A percentile compares a stretch with the other conserved stretches of the same genome.
Conservation (phyloP, 2,888 invertebrate species). For the Pteria penguin region DNA sequence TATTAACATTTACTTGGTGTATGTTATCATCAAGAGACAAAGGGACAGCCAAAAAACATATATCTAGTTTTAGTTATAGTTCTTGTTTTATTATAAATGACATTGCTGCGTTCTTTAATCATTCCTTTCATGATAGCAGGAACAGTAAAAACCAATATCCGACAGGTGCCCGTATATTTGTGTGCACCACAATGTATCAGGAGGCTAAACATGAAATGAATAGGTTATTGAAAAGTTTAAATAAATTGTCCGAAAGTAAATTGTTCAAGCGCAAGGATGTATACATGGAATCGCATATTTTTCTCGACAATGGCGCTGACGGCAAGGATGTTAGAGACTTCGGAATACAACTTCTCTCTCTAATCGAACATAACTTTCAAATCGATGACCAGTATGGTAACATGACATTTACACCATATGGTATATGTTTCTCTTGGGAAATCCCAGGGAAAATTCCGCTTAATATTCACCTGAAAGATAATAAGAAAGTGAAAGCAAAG, state of each 20-base stretch:
- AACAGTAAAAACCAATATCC: neutral
- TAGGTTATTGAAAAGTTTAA: conserved; percentile 61
- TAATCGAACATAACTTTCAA: conserved; percentile 55
- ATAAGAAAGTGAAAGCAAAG: conserved; percentile 64
- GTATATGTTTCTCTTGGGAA: conserved; percentile 63
- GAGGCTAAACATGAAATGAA: conserved; percentile 73
- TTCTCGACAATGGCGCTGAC: conserved; percentile 69
- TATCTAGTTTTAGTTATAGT: too few relatives aligned
- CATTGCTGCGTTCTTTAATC: too few relatives aligned
- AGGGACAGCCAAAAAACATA: too few relatives aligned
- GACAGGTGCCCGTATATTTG: conserved; percentile 51
- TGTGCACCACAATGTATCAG: conserved; percentile 74
- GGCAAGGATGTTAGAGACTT: conserved; percentile 62
- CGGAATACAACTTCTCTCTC: conserved; percentile 62
- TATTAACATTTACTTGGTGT: too few relatives aligned
- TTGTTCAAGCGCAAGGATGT: conserved; percentile 43
- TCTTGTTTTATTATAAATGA: neutral
- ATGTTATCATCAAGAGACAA: too few relatives aligned
- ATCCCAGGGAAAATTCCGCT: conserved; percentile 64
- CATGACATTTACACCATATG: conserved; percentile 65
- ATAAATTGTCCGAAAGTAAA: conserved; percentile 54
- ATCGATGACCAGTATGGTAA: conserved; percentile 48
- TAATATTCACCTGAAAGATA: conserved; percentile 70
- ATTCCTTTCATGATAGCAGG: too few relatives aligned
- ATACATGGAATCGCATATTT: conserved; percentile 67